Evolutionary conservation across 2,113 vertebrate species (phyloP), one percentile per base, ranked within the genome.

Genomic region (Myanophis thanlyinensis): DNA sequence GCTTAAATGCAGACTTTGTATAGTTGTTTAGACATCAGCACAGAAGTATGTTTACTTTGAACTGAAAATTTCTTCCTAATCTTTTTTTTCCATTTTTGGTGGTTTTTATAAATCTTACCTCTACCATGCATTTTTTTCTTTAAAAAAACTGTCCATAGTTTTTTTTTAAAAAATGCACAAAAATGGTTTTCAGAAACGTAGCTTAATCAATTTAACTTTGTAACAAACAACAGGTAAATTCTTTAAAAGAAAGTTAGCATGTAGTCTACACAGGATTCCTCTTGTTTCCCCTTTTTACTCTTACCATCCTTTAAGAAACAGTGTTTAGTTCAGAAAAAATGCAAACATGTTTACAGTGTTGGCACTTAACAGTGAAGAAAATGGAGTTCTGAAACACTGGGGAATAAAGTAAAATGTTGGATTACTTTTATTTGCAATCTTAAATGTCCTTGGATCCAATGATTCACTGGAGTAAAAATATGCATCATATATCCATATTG

Each of bases 1-100:
- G 98, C 98, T 98, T 98, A 98, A 98, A 98, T 98, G 97, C 98
- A 98, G 98, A 98, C 98, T 98, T 98, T 98, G 98, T 99, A 99
- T 98, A 98, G 98, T 98, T 97, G 97, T 98, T 98, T 98, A 98
- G 97, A 97, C 98, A 98, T 98, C 97, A 99, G 98, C 99, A 99
- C 98, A 98, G 97, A 97, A 96, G 96, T 97, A 96, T 97, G 95
- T 54, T 92, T 97, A 97, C 98, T 98, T 98, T 98, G 96, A 97
- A 97, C 98, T 98, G 95, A 98, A 97, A 96, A 96, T 93, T 97
- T 97, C 96, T 98, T 97, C 96, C 95, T 95, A 96, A 89, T 95
- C 95, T 97, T 96, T 94, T 90, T 94, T 97, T 97, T 96, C 0
- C 30, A 35, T 96, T 96, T 96, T 94, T 89, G 94, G 97, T 97